A percentile compares a stretch with the other conserved stretches of the same genome.
Evolutionary conservation across 35 echinoderm and acorn worm species (phyloP).

Genomic region (Lytechinus variegatus): DNA sequence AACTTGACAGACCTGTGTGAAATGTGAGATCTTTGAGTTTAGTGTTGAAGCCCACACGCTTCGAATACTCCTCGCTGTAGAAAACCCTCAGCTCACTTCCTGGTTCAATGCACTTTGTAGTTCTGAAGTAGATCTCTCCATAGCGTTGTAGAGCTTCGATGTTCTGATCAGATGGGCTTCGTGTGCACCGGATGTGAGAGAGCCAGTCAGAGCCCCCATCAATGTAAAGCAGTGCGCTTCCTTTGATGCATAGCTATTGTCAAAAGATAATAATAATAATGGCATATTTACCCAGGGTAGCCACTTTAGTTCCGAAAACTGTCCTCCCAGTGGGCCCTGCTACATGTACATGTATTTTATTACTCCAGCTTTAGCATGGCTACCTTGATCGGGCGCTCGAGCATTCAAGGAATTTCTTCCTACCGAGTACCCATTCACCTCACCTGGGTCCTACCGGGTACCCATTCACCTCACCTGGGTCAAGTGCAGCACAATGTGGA

Average conservation of each 20-base stretch:
- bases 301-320: no score
- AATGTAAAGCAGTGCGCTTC: neutral
- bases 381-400: no score
- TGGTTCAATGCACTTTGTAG: slow-evolving; percentile 20
- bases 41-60: neutral
- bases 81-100: slow-evolving; percentile 14
- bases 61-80: slow-evolving; percentile 1
- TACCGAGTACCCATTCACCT: no score
- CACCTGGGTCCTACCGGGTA: no score
- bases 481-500: no score
- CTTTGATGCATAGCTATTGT: neutral
- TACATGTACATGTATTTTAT: no score
- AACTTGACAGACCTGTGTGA: neutral
- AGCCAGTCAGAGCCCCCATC: neutral
- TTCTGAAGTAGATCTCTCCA: neutral
- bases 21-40: neutral
- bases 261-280: neutral
- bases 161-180: neutral
- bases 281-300: no score
- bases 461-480: no score
- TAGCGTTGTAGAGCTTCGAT: neutral
- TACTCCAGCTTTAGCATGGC: no score
- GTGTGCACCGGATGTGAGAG: neutral
- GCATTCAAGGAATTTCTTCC: no score
- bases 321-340: no score